Conservation (phyloP, 1,140 invertebrate genomes). For the Nylanderia fulva region DNA sequence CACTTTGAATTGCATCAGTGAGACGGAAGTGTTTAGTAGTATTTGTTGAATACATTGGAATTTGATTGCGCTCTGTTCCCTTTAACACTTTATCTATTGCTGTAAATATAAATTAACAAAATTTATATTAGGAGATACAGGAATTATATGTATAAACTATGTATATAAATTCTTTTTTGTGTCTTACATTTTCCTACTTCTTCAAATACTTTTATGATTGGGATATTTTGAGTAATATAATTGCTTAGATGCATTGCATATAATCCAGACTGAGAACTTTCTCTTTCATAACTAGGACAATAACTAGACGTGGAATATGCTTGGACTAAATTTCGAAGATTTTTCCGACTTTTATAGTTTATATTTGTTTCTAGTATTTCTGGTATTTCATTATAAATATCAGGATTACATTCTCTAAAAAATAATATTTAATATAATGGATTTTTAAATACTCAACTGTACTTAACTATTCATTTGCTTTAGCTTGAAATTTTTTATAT, state of each 20-base stretch:
- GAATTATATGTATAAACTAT: neutral
- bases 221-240: slow-evolving; percentile 78
- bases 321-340: slow-evolving; percentile 80
- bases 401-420: slow-evolving; percentile 78
- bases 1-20: slow-evolving; percentile 73
- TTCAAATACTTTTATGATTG: slow-evolving; percentile 79
- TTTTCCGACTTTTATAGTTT: slow-evolving; percentile 77
- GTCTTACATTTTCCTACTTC: slow-evolving; percentile 79
- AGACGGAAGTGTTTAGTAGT: slow-evolving; percentile 79
- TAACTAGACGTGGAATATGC: slow-evolving; percentile 81
- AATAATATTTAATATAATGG: slow-evolving; percentile 8
- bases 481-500: neutral
- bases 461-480: neutral
- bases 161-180: slow-evolving; percentile 1
- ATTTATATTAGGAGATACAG: slow-evolving; percentile 41
- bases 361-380: slow-evolving; percentile 75
- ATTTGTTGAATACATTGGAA: slow-evolving; percentile 79
- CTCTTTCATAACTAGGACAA: slow-evolving; percentile 78
- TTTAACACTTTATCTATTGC: slow-evolving; percentile 78
- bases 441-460: slow-evolving; percentile 31
- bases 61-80: slow-evolving; percentile 78
- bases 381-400: slow-evolving; percentile 78
- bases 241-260: slow-evolving; percentile 78
- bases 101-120: slow-evolving; percentile 66
- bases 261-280: slow-evolving; percentile 75